Percentiles rank a stretch among this genome's conserved stretches.
These are phyloP conservation scores for Branchipolynoe longqiensis DNA, from an alignment of 2,888 invertebrate genomes.

Conservation along the genomic window DNA sequence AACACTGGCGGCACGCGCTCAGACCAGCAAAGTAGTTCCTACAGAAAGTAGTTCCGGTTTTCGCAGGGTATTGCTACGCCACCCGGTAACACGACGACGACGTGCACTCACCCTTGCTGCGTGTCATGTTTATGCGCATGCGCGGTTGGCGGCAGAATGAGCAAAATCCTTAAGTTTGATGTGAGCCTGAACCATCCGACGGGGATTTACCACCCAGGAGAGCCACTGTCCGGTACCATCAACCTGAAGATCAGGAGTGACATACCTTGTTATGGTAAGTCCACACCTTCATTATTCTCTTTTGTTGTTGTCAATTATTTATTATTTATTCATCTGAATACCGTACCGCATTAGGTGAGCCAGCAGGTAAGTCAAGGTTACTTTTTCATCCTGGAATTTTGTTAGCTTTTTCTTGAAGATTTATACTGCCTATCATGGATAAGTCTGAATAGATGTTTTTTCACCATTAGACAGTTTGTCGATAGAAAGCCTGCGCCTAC, in stretches of 20 bases:
- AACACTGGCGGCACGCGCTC: too few relatives aligned
- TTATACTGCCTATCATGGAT: too few relatives aligned
- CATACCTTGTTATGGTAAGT: conserved; percentile 65
- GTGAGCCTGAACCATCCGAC: conserved; percentile 62
- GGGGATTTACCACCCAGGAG: conserved; percentile 67
- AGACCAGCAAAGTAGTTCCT: too few relatives aligned
- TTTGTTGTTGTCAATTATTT: too few relatives aligned
- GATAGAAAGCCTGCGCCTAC: too few relatives aligned
- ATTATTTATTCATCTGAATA: too few relatives aligned
- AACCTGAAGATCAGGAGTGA: conserved; percentile 63
- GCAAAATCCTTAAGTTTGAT: conserved; percentile 58
- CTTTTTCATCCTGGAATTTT: too few relatives aligned
- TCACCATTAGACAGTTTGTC: too few relatives aligned
- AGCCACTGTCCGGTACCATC: conserved; percentile 63
- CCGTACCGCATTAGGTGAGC: too few relatives aligned
- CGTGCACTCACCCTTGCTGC: conserved; percentile 55
- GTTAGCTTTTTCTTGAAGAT: too few relatives aligned
- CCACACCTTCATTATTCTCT: not conserved
- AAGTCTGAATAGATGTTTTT: too few relatives aligned
- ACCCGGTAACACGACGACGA: conserved; percentile 42
- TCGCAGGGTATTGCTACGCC: conserved; percentile 27
- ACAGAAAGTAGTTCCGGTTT: conserved; percentile 3
- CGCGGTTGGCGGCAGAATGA: conserved; percentile 53
- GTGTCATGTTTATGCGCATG: conserved; percentile 55
- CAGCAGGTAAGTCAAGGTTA: too few relatives aligned